Conservation (phyloP, 2,797 vertebrate species). For the Carapus acus region DNA sequence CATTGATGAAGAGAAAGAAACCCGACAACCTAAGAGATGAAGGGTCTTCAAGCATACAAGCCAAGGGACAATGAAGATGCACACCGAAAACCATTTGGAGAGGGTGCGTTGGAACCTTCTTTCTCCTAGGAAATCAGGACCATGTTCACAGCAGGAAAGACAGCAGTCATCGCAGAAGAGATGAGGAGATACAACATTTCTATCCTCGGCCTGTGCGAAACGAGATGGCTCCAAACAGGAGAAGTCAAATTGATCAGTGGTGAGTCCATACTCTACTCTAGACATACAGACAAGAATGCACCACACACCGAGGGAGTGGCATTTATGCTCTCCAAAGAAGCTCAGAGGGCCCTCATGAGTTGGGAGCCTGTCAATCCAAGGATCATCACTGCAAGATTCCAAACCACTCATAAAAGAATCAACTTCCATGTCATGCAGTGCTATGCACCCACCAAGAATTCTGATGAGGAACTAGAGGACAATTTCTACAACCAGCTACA, state of each 20-base stretch:
- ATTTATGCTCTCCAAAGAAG: conserved; percentile 11
- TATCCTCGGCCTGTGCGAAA: not conserved
- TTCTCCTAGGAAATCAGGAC: not conserved
- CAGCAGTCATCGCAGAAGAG: not conserved
- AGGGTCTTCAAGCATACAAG: no score
- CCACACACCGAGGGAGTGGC: conserved; percentile 2
- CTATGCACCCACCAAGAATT: not conserved
- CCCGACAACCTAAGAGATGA: no score
- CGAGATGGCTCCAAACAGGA: not conserved
- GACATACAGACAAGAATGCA: not conserved
- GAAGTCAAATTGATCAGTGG: no score
- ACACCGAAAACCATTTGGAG: not conserved
- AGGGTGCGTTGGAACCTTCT: not conserved
- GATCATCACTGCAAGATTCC: conserved; percentile 1
- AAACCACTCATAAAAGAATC: not conserved
- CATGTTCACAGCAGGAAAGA: not conserved
- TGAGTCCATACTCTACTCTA: no score
- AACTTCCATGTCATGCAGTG: not conserved
- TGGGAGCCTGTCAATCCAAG: conserved; percentile 11
- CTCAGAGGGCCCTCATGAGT: conserved; percentile 3
- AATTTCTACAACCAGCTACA: not conserved
- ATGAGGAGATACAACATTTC: not conserved
- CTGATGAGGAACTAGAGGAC: not conserved
- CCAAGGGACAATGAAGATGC: no score
- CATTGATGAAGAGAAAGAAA: no score